These are phyloP conservation scores for Planiliza haematocheilus DNA, from an alignment of 2,113 vertebrate species.

Conservation along the genomic window DNA sequence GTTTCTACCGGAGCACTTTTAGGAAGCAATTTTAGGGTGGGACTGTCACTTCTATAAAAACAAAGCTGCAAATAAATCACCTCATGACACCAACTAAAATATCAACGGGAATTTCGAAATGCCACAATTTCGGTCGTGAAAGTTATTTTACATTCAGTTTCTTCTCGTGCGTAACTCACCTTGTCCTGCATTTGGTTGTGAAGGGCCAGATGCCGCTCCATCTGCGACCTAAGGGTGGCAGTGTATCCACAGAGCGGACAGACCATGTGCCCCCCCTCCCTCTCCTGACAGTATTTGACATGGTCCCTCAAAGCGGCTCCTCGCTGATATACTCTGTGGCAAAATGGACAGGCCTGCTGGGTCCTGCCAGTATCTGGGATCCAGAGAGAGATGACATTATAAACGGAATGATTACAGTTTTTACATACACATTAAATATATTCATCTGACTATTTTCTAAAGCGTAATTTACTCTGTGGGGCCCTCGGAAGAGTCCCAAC, in stretches of 20 bases:
- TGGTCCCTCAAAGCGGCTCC: slow-evolving; percentile 81
- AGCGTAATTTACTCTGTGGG: neutral
- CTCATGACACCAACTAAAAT: neutral
- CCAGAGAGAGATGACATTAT: slow-evolving; percentile 29
- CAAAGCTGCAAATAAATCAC: neutral
- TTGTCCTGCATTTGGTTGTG: slow-evolving; percentile 81
- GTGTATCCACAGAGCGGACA: slow-evolving; percentile 84
- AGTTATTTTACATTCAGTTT: neutral
- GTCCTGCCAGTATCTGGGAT: slow-evolving; percentile 61
- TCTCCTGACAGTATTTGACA: slow-evolving; percentile 82
- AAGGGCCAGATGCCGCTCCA: slow-evolving; percentile 81
- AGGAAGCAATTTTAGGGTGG: neutral
- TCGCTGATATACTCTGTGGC: slow-evolving; percentile 77
- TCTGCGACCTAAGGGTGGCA: slow-evolving; percentile 79
- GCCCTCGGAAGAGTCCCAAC: accelerated
- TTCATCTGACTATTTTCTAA: slow-evolving; percentile 3
- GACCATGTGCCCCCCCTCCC: slow-evolving; percentile 71
- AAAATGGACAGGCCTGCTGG: slow-evolving; percentile 82
- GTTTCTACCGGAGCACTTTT: neutral
- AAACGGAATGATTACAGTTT: neutral
- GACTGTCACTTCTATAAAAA: neutral
- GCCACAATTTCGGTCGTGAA: accelerated
- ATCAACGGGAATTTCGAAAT: neutral
- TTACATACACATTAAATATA: slow-evolving; percentile 4
- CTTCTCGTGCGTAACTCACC: slow-evolving; percentile 57